phyloP scores from a whole-genome alignment of 2,113 vertebrate genomes.

The Chaetorhynchus papuensis region DNA sequence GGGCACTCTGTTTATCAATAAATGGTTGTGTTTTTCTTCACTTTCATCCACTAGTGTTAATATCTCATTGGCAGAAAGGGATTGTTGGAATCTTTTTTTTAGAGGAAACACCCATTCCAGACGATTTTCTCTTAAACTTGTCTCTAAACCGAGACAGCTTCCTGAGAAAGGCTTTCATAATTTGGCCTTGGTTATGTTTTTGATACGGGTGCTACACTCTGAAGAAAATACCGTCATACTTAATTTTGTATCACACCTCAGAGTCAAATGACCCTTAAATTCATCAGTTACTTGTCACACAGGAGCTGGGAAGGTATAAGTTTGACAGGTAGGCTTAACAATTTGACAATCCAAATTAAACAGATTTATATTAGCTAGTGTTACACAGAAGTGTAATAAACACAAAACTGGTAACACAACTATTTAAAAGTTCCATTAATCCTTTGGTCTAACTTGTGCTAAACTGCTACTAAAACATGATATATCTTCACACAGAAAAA shows the following conservation, averaged over 20 bases:
- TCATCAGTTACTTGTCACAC: background rate
- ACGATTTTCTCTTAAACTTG: background rate
- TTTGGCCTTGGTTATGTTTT: background rate
- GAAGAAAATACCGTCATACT: background rate
- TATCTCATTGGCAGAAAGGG: background rate
- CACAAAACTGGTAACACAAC: background rate
- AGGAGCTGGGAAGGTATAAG: background rate
- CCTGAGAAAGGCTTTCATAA: background rate
- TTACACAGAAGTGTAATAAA: background rate
- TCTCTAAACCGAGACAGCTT: background rate
- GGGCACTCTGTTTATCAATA: background rate
- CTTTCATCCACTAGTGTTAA: background rate
- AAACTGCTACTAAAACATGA: background rate
- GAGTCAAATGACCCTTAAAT: background rate
- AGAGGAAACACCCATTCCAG: background rate
- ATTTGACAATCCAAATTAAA: background rate
- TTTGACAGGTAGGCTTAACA: background rate
- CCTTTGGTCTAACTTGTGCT: background rate
- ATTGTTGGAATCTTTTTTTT: background rate
- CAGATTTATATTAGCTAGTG: background rate
- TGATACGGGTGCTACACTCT: background rate
- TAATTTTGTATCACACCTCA: background rate
- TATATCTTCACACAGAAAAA: background rate
- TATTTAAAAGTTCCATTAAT: background rate
- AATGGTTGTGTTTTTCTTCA: accelerated